These are phyloP conservation scores for Synanthedon tipuliformis DNA, from an alignment of 2,888 invertebrate species.

Conservation along the genomic window DNA sequence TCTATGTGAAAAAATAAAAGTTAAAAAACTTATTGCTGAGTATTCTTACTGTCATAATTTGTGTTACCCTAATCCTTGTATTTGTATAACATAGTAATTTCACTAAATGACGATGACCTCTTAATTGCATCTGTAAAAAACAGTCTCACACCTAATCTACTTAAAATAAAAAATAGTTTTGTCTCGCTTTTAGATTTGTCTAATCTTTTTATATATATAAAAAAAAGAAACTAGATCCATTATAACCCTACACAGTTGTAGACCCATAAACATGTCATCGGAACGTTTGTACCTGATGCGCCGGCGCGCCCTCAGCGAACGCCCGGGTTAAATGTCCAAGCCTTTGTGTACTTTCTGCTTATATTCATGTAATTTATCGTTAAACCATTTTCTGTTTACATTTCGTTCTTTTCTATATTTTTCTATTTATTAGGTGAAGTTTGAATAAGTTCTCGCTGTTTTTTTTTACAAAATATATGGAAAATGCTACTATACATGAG, in stretches of 20 bases:
- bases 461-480: too few species aligned
- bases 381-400: neutral
- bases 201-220: neutral
- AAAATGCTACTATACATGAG: too few species aligned
- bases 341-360: constrained; percentile 1
- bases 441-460: too few species aligned
- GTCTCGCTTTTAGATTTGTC: neutral
- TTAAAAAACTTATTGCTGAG: too few species aligned
- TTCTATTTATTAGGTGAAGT: too few species aligned
- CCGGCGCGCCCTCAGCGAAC: constrained; percentile 3
- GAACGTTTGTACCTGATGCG: constrained; percentile 14
- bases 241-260: constrained; percentile 3
- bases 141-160: neutral
- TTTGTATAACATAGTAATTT: too few species aligned
- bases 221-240: constrained; percentile 4
- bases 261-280: constrained; percentile 44
- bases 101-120: neutral
- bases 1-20: too few species aligned
- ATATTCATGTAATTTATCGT: neutral
- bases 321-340: constrained; percentile 7
- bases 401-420: neutral
- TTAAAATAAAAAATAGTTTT: neutral
- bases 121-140: neutral
- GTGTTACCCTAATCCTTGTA: too few species aligned
- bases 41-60: too few species aligned